phyloP scores from a whole-genome alignment of 2,888 invertebrate species.

The Caenorhabditis panamensis region DNA sequence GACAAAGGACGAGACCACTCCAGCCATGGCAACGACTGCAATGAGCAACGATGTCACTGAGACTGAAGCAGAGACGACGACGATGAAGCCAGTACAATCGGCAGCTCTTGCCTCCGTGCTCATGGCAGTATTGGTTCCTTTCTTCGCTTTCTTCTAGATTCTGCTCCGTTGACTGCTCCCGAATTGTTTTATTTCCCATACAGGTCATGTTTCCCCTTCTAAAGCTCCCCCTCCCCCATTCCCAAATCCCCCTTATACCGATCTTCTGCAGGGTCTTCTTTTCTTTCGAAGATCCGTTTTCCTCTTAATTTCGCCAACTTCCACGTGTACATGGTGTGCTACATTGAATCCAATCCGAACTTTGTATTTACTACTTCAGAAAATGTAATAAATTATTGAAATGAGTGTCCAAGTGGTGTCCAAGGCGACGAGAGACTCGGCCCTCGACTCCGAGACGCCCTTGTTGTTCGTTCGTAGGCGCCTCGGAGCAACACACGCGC shows the following conservation, averaged over 20 bases:
- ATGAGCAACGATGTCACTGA: slow-evolving; percentile 47
- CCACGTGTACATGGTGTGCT: slow-evolving; percentile 60
- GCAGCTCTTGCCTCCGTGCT: slow-evolving; percentile 4
- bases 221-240: neutral
- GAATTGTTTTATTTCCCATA: slow-evolving; percentile 19
- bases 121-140: slow-evolving; percentile 27
- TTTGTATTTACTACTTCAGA: slow-evolving; percentile 29
- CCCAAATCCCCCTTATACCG: slow-evolving; percentile 31
- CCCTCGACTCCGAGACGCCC: neutral
- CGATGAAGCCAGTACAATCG: slow-evolving; percentile 21
- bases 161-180: slow-evolving; percentile 7
- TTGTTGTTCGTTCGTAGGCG: slow-evolving; percentile 3
- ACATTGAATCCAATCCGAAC: slow-evolving; percentile 21
- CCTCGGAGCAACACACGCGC: slow-evolving; percentile 13
- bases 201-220: slow-evolving; percentile 9
- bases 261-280: slow-evolving; percentile 55
- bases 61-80: slow-evolving; percentile 33
- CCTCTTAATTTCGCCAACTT: slow-evolving; percentile 32
- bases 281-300: slow-evolving; percentile 8
- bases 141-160: slow-evolving; percentile 42
- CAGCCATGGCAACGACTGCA: slow-evolving; percentile 33
- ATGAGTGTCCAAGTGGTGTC: neutral
- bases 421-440: neutral
- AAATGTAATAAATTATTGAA: slow-evolving; percentile 52
- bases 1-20: slow-evolving; percentile 49